Evolutionary conservation across 2,113 vertebrate genomes (phyloP).

Genomic region (Ammodytes marinus): DNA sequence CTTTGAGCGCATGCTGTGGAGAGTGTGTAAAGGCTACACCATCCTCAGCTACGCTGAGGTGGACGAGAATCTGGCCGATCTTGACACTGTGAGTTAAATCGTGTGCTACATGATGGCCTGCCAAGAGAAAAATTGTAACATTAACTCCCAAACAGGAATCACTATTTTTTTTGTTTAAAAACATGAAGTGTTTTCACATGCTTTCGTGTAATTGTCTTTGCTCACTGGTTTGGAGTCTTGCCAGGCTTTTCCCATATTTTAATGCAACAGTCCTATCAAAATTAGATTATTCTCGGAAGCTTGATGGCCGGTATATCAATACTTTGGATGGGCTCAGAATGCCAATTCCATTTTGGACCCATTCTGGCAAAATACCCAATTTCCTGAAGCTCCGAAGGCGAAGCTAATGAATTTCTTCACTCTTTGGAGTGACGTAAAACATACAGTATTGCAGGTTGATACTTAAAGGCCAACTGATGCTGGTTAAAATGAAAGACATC

Average conservation of each 20-base stretch:
- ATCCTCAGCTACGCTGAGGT: conserved; percentile 94
- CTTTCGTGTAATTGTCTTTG: not conserved
- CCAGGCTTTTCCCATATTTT: no score
- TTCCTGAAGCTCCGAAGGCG: not conserved
- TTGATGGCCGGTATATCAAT: not conserved
- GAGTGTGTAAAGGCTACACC: conserved; percentile 95
- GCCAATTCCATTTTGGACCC: not conserved
- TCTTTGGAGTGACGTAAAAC: not conserved
- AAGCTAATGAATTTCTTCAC: not conserved
- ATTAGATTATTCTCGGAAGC: no score
- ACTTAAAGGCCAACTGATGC: not conserved
- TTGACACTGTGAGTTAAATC: conserved; percentile 90
- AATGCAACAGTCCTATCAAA: not conserved
- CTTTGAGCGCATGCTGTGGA: conserved; percentile 97
- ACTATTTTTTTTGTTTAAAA: not conserved
- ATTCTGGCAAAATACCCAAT: not conserved
- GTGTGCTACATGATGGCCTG: not conserved
- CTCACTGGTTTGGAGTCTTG: not conserved
- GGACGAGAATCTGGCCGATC: conserved; percentile 90
- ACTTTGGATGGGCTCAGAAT: not conserved
- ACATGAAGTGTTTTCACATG: not conserved
- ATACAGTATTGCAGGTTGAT: not conserved
- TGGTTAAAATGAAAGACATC: not conserved
- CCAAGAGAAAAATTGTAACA: not conserved
- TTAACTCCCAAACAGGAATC: not conserved